Conservation (phyloP, 1,140 invertebrate genomes). For the Temnothorax nylanderi region DNA sequence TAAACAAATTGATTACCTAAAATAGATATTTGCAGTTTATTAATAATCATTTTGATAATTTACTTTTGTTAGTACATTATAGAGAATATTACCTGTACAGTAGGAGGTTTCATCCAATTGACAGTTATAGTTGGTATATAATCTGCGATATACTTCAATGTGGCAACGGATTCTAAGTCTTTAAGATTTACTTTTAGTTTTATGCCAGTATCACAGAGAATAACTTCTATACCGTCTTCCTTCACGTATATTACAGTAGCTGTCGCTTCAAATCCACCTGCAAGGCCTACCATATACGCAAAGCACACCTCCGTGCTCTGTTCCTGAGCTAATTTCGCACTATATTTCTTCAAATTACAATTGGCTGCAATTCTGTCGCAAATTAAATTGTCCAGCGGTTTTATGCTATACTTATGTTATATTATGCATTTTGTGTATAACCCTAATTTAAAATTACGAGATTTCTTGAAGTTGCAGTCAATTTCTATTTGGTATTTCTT, state of each 20-base stretch:
- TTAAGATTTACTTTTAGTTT: conserved; percentile 88
- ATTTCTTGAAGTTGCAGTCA: too few relatives aligned
- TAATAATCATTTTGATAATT: conserved; percentile 27
- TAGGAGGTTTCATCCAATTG: conserved; percentile 68
- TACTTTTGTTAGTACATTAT: conserved; percentile 53
- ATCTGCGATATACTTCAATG: conserved; percentile 61
- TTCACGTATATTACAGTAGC: conserved; percentile 93
- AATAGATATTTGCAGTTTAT: conserved; percentile 37
- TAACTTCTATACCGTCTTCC: conserved; percentile 93
- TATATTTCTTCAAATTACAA: conserved; percentile 95
- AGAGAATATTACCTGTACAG: conserved; percentile 72
- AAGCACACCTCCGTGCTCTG: conserved; percentile 93
- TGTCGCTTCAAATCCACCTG: conserved; percentile 88
- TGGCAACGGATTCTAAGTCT: conserved; percentile 65
- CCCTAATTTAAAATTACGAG: too few relatives aligned
- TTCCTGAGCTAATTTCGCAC: conserved; percentile 93
- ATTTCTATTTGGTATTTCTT: too few relatives aligned
- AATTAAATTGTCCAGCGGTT: too few relatives aligned
- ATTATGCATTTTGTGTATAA: too few relatives aligned
- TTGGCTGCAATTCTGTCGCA: conserved; percentile 87
- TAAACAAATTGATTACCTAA: conserved; percentile 79
- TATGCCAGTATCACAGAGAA: conserved; percentile 92
- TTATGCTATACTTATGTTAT: too few relatives aligned
- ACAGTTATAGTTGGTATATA: conserved; percentile 70
- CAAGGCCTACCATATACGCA: conserved; percentile 90